Base-by-base conservation (phyloP, 2,888 invertebrate genomes). In the Hedychridium roseum region DNA sequence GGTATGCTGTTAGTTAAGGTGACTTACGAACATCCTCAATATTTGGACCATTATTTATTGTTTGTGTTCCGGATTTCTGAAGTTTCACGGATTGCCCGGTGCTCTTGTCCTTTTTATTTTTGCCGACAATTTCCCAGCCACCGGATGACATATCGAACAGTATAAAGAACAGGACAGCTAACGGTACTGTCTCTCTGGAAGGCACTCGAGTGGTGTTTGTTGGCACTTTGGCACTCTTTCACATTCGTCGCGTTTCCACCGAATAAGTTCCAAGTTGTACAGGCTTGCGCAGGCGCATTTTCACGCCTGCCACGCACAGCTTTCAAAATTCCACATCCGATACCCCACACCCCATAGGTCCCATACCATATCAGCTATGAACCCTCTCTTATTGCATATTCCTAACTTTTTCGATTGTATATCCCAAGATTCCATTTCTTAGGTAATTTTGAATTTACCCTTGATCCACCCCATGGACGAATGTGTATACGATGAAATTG, bases 1-100 rank as follows among this genome's bases (percentile, higher is more conserved):
- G 5, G n/a, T 4, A 54, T 50, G 41, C 48, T 50, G 39, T n/a
- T n/a, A 48, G 26, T 3, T 23, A 5, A 15, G 16, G 16, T 58
- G 62, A 84, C 89, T 85, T 81, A 91, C 91, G 80, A 71, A 90
- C 84, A 78, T 91, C 90, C 73, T 90, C 90, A 55, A 88, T 82
- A 82, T 89, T 90, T 17, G 88, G 86, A 37, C 83, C 85, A 78
- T 84, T 85, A 74, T 86, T 85, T 43, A 80, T 76, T 69, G 85
- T 86, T 73, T 85, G 86, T 59, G 83, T 86, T 36, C 87, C 86
- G 42, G 80, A 79, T 56, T 83, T 83, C 3, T 81, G 80, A 26
- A 80, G 74, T 58, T 87, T 88, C 28, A 60, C 65, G 26, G 53
- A 79, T 79, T 81, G 82, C 75, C 80, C 78, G 52, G 69, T 77